Base-by-base conservation (phyloP, 2,113 vertebrate genomes). In the Neogale vison region DNA sequence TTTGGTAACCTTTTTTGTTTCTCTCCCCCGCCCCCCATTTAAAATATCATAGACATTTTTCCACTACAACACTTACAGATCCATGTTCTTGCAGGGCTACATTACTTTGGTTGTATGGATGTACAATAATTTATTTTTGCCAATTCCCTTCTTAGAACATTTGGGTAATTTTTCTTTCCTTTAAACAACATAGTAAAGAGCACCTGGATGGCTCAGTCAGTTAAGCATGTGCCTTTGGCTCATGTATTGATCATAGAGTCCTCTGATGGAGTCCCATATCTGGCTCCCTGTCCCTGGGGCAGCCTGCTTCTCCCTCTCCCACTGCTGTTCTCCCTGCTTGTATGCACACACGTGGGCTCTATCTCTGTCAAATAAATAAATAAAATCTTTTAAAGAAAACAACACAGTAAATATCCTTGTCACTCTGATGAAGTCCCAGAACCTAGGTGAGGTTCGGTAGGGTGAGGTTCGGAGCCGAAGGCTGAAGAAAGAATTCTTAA, bases 131-230 rank as follows among this genome's bases (percentile, higher is more conserved):
- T 95, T 97, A 47, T 52, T 90, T 96, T 93, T 80, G 17, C n/a
- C n/a, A 88, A 3, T 57, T 94, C 7, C 21, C 7, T 90, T 84
- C 31, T 88, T 95, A 79, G 11, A 96, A 82, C 45, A 85, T 55
- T 84, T 92, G 42, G 6, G 24, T 93, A 90, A 34, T 88, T 93
- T 93, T 90, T 69, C 24, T 96, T 18, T 90, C 29, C 77, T 97
- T 21, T 91, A 65, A 96, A 76, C 42, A 93, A 83, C 31, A 79
- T 3, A 72, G 11, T 96, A 88, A 96, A 55, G 31, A 31, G 63
- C 31, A 0, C 6, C 63, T 67, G 63, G 63, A 14, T 67, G 63
- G 31, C 31, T 67, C 63, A 65, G 29, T 31, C 63, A 65, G 31
- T 67, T 67, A 67, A 67, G 63, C 63, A 34, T 63, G 26, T 63